Base-by-base conservation (phyloP, 1,140 invertebrate genomes). In the Drosophila kepulauana region DNA sequence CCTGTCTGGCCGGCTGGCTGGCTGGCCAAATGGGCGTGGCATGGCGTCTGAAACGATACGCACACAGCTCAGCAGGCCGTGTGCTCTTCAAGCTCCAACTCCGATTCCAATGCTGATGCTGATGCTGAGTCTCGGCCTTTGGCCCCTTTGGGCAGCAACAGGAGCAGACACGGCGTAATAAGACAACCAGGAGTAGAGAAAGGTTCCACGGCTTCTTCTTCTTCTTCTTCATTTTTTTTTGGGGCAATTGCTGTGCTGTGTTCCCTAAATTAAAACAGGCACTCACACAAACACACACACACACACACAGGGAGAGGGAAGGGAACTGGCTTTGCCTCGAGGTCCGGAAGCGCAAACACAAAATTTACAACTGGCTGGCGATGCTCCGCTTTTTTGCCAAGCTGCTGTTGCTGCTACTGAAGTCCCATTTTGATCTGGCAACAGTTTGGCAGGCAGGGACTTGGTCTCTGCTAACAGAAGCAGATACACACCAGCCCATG, bases 181-280 rank as follows among this genome's bases (percentile, higher is more conserved):
- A 86, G 82, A 79, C 78, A 85, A 62, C 52, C 16, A 25, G 15
- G 41, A 71, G 57, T 20, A 59, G 41, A 30, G 48, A 70, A 68
- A 57, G 66, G 76, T 76, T 70, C 51, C 75, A 78, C 43, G 45
- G 66, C 58, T 15, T 16, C 8, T n/a, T 35, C 2, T 59, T 16
- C 16, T 49, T 62, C 38, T 35, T 38, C 51, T 45, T 38, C 8
- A 10, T 38, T 38, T 38, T 48, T 81, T 67, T 81, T 59, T 58
- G 38, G 66, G 82, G 75, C 82, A 81, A 79, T 86, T 85, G 71
- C 76, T 75, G 54, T 64, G 48, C 75, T 64, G 79, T 87, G 75
- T 87, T 87, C 61, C 76, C 75, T 73, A 88, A 86, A 88, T 86
- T 86, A 86, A 85, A 86, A 88, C 72, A 79, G 79, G 64, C 69